Evolutionary conservation across 2,113 vertebrate species (phyloP).

Genomic region (Amphilophus citrinellus): DNA sequence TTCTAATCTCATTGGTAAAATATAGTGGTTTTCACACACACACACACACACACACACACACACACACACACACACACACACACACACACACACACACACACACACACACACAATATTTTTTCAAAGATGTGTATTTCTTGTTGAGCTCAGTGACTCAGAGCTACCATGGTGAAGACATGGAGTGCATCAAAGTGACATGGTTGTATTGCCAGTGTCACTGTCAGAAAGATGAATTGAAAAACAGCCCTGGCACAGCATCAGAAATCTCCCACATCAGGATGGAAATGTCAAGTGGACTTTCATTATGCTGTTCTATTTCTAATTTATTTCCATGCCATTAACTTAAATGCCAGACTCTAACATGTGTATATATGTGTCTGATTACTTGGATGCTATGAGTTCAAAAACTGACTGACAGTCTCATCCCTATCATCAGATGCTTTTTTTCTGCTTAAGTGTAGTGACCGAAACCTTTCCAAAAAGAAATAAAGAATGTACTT

Average conservation of each 20-base stretch:
- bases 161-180: constrained; percentile 13
- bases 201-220: background rate
- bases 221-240: background rate
- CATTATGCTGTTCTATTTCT: constrained; percentile 31
- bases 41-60: no score
- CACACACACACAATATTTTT: no score
- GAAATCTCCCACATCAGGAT: constrained; percentile 29
- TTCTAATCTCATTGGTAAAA: no score
- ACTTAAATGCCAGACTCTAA: constrained; percentile 59
- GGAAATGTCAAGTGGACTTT: constrained; percentile 70
- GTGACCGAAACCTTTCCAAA: constrained; percentile 6
- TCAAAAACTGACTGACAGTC: background rate
- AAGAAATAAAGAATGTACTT: background rate
- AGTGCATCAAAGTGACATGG: constrained; percentile 10
- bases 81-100: no score
- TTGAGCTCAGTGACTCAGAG: background rate
- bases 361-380: background rate
- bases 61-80: no score
- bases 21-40: no score
- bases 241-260: constrained; percentile 20
- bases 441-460: background rate
- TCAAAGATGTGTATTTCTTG: background rate
- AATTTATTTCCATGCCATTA: constrained; percentile 60
- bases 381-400: background rate
- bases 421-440: constrained; percentile 7